Base-by-base conservation (phyloP, 2,113 vertebrate genomes). In the Edolisoma coerulescens region DNA sequence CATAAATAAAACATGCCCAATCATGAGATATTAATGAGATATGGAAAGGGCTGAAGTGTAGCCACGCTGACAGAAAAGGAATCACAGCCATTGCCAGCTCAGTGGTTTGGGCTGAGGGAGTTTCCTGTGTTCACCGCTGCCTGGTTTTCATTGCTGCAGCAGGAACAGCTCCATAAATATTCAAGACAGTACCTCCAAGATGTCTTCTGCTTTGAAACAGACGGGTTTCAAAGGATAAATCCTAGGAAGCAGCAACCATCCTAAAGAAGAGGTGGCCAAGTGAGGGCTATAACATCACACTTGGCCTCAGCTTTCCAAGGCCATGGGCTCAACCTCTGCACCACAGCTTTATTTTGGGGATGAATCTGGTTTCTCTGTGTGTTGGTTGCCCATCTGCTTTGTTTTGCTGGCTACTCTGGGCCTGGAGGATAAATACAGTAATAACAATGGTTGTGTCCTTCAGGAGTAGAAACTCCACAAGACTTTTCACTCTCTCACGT, bases 1-100 rank as follows among this genome's bases (percentile, higher is more conserved):
- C n/a, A 84, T 95, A 77, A 96, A 97, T 93, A 95, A 95, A 95
- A 84, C 61, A 89, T 84, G 50, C 35, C 50, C 9, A 45, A 35
- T 76, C 33, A 61, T 89, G 39, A 92, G 54, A 84, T 93, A 92
- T 65, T 92, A 87, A 89, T 86, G 60, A 86, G 69, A 33, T 15
- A 42, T 15, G 4, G 42, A 86, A 80, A 59, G 71, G 53, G 56
- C 42, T 86, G 64, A 86, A 92, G 82, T 0, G 0, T 10, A 73
- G 52, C 84, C 53, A 68, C 0, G 0, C 37, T 77, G 54, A 65
- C 67, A 90, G 63, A 71, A 77, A 49, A 79, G 54, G 57, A 77
- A 90, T 76, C n/a, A 10, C 44, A 69, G 76, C 49, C 54, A 53
- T 18, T 30, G 6, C 49, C 59, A 47, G 54, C 63, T 61, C 24